These are phyloP conservation scores for Gnatocerus cornutus DNA, from an alignment of 2,888 invertebrate genomes.

Conservation along the genomic window DNA sequence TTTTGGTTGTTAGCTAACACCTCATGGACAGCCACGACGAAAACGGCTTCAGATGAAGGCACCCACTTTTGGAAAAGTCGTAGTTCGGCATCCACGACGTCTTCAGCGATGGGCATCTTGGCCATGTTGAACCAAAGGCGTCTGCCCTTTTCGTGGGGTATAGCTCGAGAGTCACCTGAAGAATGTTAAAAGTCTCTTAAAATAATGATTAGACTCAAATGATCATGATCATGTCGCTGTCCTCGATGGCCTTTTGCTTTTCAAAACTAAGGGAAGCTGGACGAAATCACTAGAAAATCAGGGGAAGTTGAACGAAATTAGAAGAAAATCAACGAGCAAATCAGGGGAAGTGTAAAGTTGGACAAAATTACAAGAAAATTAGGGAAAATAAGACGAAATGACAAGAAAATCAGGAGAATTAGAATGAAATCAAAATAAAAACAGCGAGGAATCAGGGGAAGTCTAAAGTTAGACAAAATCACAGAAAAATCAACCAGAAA, in stretches of 20 bases:
- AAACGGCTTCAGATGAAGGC: conserved; percentile 67
- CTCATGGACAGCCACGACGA: conserved; percentile 80
- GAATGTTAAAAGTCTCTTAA: conserved; percentile 74
- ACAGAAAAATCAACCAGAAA: no score
- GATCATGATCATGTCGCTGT: conserved; percentile 97
- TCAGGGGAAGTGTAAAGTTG: no score
- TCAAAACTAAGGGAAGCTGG: conserved; percentile 86
- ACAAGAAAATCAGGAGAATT: no score
- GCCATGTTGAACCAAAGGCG: conserved; percentile 95
- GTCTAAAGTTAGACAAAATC: no score
- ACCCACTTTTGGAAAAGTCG: conserved; percentile 83
- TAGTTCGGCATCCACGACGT: conserved; percentile 90
- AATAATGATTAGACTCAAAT: no score
- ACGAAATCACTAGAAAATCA: no score
- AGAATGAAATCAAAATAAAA: no score
- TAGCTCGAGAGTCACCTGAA: conserved; percentile 77
- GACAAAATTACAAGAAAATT: no score
- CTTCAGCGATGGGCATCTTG: conserved; percentile 87
- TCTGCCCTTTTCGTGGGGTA: conserved; percentile 89
- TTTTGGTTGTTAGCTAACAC: conserved; percentile 81
- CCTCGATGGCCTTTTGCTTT: conserved; percentile 88
- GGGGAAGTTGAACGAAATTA: no score
- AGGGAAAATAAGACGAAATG: no score
- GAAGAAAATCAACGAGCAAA: no score
- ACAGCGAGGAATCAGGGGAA: no score